Conservation (phyloP, 2,888 invertebrate species). For the Byasa hedistus region DNA sequence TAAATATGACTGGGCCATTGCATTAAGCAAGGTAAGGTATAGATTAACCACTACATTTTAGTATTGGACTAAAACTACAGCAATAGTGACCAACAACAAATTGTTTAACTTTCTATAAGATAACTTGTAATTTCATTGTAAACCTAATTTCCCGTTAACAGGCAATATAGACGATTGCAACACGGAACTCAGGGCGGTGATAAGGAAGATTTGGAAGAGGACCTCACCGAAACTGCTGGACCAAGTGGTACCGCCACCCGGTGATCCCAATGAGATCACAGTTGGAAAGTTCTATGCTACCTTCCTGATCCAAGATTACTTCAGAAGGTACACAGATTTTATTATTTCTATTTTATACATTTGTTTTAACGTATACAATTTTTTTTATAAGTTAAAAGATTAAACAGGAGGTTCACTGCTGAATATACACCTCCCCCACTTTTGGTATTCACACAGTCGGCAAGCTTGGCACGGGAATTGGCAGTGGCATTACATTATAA, state of each 20-base stretch:
- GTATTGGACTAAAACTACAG: no score
- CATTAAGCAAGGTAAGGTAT: no score
- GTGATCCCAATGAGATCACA: slow-evolving; percentile 99
- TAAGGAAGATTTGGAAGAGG: slow-evolving; percentile 98
- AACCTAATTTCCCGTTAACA: slow-evolving; percentile 33
- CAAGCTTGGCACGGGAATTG: no score
- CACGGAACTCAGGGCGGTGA: slow-evolving; percentile 94
- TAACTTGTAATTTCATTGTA: not conserved
- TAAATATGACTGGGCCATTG: no score
- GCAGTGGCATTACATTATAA: no score
- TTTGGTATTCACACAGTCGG: no score
- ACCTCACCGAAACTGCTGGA: slow-evolving; percentile 97
- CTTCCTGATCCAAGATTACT: slow-evolving; percentile 99
- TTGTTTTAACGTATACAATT: no score
- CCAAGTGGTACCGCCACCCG: slow-evolving; percentile 99
- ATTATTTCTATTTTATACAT: not conserved
- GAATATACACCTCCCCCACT: no score
- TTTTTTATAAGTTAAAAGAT: no score
- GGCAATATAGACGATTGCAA: slow-evolving; percentile 97
- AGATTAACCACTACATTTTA: no score
- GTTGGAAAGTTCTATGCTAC: slow-evolving; percentile 99
- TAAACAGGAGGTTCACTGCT: no score
- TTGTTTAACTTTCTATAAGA: not conserved
- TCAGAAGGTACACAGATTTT: slow-evolving; percentile 82
- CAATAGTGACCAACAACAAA: no score